These are phyloP conservation scores for Anthophora plumipes DNA, from an alignment of 2,888 invertebrate species.

Conservation along the genomic window DNA sequence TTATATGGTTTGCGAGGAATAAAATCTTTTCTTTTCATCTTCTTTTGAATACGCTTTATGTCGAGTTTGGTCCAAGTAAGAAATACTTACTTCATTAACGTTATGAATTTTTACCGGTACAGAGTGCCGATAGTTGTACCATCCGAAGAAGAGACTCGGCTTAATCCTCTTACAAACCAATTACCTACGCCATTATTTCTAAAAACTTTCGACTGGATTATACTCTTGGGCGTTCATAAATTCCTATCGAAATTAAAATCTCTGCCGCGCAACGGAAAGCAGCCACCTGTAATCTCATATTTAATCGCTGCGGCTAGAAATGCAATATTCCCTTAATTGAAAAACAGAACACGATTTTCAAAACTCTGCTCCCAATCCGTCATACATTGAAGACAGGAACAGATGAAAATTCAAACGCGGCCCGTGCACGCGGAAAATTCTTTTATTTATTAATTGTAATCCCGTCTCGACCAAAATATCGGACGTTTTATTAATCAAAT, in stretches of 20 bases:
- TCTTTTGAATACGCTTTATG: not conserved
- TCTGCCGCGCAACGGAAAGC: not conserved
- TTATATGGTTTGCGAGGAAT: not conserved
- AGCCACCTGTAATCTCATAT: conserved; percentile 20
- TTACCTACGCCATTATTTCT: conserved; percentile 26
- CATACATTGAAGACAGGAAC: not conserved
- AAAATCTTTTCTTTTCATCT: not conserved
- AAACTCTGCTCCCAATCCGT: not conserved
- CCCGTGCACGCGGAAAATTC: not conserved
- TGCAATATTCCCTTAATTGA: conserved; percentile 22
- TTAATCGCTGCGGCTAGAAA: conserved; percentile 15
- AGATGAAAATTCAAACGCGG: not conserved
- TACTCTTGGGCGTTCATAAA: conserved; percentile 14
- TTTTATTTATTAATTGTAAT: not conserved
- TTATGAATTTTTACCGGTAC: not conserved
- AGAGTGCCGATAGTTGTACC: not conserved
- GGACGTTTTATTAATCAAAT: too few species aligned
- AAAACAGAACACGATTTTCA: not conserved
- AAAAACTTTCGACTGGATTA: conserved; percentile 27
- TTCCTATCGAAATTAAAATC: conserved; percentile 39
- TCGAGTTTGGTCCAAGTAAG: not conserved
- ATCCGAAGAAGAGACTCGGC: not conserved
- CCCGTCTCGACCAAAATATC: not conserved
- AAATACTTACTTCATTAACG: not conserved
- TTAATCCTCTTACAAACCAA: conserved; percentile 35